Conservation (phyloP, 2,888 invertebrate species). For the Drosophila melanosoma region DNA sequence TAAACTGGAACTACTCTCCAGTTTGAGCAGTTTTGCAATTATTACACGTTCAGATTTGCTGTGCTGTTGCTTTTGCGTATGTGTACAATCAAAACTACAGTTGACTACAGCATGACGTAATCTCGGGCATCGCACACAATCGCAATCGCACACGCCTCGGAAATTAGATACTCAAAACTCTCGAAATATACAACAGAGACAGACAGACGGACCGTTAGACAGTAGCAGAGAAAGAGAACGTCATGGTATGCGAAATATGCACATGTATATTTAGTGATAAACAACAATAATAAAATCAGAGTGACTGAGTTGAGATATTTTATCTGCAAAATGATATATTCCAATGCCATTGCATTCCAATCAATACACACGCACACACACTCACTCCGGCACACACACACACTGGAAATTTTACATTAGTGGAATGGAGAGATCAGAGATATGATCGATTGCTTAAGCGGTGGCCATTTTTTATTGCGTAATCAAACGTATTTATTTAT, state of each 20-base stretch:
- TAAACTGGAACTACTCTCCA: conserved; percentile 64
- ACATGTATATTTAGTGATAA: conserved; percentile 31
- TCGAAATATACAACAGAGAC: conserved; percentile 11
- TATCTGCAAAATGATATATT: conserved; percentile 47
- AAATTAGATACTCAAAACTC: conserved; percentile 59
- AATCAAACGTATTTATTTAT: not conserved
- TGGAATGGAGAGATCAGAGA: conserved; percentile 1
- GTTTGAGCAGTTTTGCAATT: conserved; percentile 63
- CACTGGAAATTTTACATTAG: conserved; percentile 16
- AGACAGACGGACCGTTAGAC: not conserved
- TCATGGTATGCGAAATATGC: conserved; percentile 51
- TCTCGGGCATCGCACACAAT: conserved; percentile 20
- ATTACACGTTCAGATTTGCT: conserved; percentile 40
- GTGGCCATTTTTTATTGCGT: not conserved
- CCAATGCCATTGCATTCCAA: conserved; percentile 32
- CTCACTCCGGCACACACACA: not conserved
- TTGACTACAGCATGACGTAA: conserved; percentile 51
- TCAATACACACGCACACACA: not conserved
- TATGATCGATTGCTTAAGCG: not conserved
- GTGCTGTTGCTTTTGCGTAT: conserved; percentile 25
- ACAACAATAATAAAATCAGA: not conserved
- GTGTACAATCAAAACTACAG: conserved; percentile 40
- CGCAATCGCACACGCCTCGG: conserved; percentile 32
- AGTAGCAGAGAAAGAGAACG: conserved; percentile 13
- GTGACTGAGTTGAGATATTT: conserved; percentile 37